Evolutionary conservation across 1,140 invertebrate species (phyloP).

Genomic region (Heliconius nattereri): DNA sequence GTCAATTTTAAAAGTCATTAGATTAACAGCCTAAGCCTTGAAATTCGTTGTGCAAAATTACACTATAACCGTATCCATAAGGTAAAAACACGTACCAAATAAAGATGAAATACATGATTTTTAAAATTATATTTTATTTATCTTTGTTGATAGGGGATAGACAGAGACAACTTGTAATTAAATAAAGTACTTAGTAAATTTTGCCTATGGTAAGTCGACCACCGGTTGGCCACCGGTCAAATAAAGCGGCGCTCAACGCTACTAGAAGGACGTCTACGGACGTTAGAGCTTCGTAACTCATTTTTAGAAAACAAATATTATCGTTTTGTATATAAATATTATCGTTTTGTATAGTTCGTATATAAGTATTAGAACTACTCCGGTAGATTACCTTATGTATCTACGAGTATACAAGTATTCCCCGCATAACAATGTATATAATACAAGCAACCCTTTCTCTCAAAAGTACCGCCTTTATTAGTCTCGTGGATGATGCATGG

Average conservation of each 20-base stretch:
- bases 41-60: slow-evolving; percentile 52
- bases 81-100: slow-evolving; percentile 11
- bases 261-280: too few relatives aligned
- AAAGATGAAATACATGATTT: not conserved
- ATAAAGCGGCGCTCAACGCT: too few relatives aligned
- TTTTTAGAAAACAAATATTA: not conserved
- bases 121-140: not conserved
- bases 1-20: slow-evolving; percentile 70
- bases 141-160: not conserved
- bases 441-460: slow-evolving; percentile 64
- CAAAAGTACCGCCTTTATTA: slow-evolving; percentile 56
- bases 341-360: too few relatives aligned
- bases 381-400: not conserved
- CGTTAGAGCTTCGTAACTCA: too few relatives aligned
- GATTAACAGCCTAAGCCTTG: slow-evolving; percentile 55
- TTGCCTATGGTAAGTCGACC: too few relatives aligned
- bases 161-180: too few relatives aligned
- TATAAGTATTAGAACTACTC: not conserved
- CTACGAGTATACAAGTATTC: not conserved
- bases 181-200: too few relatives aligned
- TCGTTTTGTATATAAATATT: too few relatives aligned
- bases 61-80: slow-evolving; percentile 14
- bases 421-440: slow-evolving; percentile 9
- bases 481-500: slow-evolving; percentile 40
- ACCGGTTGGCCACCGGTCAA: too few relatives aligned